phyloP scores from a whole-genome alignment of 1,140 invertebrate genomes.

The Hirudo medicinalis region DNA sequence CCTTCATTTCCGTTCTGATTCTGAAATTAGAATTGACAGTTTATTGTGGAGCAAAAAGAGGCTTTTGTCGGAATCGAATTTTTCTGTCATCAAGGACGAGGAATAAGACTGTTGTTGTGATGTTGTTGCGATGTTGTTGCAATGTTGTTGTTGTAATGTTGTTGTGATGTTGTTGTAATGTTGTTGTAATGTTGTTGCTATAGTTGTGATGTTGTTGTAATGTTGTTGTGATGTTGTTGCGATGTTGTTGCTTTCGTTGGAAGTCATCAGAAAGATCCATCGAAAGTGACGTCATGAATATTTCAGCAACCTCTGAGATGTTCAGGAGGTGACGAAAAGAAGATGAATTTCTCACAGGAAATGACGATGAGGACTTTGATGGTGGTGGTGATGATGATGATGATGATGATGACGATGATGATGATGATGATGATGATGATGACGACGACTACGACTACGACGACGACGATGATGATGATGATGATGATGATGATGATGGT shows the following conservation, averaged over 20 bases:
- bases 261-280: background rate
- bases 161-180: too few relatives aligned
- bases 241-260: too few relatives aligned
- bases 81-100: too few relatives aligned
- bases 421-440: constrained; percentile 14
- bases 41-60: constrained; percentile 8
- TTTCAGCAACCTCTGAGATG: background rate
- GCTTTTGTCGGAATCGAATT: too few relatives aligned
- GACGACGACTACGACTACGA: background rate
- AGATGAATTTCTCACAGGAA: background rate
- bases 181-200: too few relatives aligned
- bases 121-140: too few relatives aligned
- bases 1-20: constrained; percentile 68
- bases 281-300: background rate
- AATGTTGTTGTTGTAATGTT: too few relatives aligned
- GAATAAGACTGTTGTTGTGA: too few relatives aligned
- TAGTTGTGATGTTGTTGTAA: too few relatives aligned
- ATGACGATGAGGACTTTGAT: background rate
- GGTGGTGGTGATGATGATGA: constrained; percentile 10
- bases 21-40: constrained; percentile 46
- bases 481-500: constrained; percentile 18
- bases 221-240: too few relatives aligned
- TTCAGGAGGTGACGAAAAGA: background rate
- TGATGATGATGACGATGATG: background rate
- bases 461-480: constrained; percentile 8